Percentiles rank a stretch among this genome's conserved stretches.
These are phyloP conservation scores for Ephestia elutella DNA, from an alignment of 1,140 invertebrate genomes.

Conservation along the genomic window DNA sequence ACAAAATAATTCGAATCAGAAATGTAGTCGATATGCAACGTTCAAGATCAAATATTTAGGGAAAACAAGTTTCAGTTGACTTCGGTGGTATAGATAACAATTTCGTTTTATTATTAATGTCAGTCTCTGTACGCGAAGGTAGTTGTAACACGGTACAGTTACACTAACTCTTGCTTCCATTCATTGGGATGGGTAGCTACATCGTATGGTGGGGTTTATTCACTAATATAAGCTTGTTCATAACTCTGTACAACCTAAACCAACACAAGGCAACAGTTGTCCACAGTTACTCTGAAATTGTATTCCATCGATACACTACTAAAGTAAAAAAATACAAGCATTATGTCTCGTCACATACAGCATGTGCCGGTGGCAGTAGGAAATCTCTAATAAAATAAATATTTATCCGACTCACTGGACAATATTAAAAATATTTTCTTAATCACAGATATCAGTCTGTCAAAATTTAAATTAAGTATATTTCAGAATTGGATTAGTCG, in stretches of 20 bases:
- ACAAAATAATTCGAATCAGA: constrained; percentile 69
- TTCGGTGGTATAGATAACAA: constrained; percentile 64
- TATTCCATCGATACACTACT: constrained; percentile 36
- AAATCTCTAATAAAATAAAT: constrained; percentile 73
- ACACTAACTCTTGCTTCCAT: constrained; percentile 12
- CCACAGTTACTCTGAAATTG: constrained; percentile 22
- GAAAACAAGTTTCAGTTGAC: constrained; percentile 59
- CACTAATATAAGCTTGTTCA: constrained; percentile 33
- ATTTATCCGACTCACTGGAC: constrained; percentile 73
- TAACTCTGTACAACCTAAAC: constrained; percentile 33
- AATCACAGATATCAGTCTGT: constrained; percentile 75
- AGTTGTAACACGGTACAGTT: background rate
- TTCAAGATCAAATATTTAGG: constrained; percentile 55
- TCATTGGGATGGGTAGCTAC: constrained; percentile 31
- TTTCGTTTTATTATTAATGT: constrained; percentile 24
- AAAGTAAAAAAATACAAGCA: constrained; percentile 62
- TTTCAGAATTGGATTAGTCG: constrained; percentile 72
- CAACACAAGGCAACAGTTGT: constrained; percentile 17
- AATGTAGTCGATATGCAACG: constrained; percentile 72
- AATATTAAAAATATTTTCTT: constrained; percentile 75
- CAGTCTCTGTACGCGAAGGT: constrained; percentile 47
- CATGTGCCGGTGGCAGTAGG: constrained; percentile 64
- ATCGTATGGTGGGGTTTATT: constrained; percentile 35
- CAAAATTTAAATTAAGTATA: constrained; percentile 75
- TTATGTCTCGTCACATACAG: constrained; percentile 56